Percentiles rank a stretch among this genome's conserved stretches.
These are phyloP conservation scores for Burhinus bistriatus DNA, from an alignment of 2,113 vertebrate genomes.

Conservation along the genomic window DNA sequence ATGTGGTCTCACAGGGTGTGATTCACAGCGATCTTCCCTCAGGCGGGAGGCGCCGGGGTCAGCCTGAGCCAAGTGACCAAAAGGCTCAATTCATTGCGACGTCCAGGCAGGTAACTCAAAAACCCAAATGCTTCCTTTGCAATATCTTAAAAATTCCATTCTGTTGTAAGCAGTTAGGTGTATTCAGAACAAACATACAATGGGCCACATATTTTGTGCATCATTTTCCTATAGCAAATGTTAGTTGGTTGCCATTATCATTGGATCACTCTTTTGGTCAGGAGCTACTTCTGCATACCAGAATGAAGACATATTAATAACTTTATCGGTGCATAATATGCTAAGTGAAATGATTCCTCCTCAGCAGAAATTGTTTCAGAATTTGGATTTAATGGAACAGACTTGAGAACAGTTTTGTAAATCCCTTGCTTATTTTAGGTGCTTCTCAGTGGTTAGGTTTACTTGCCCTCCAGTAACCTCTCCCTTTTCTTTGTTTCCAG, in stretches of 20 bases:
- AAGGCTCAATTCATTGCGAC: neutral
- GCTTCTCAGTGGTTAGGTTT: neutral
- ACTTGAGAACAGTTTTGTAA: slow-evolving; percentile 3
- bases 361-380: neutral
- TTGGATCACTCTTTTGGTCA: neutral
- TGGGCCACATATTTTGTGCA: fast-evolving
- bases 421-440: neutral
- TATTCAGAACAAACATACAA: neutral
- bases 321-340: neutral
- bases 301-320: neutral
- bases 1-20: fast-evolving
- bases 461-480: neutral
- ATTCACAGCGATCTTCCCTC: neutral
- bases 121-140: neutral
- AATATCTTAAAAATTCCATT: neutral
- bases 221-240: neutral
- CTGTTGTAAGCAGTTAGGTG: neutral
- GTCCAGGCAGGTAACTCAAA: neutral
- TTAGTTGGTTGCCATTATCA: neutral
- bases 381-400: neutral
- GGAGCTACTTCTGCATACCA: neutral
- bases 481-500: neutral
- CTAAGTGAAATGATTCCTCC: neutral
- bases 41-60: neutral
- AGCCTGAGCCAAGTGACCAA: neutral